Evolutionary conservation across 2,888 invertebrate species (phyloP).

Genomic region (Caenorhabditis panamensis): DNA sequence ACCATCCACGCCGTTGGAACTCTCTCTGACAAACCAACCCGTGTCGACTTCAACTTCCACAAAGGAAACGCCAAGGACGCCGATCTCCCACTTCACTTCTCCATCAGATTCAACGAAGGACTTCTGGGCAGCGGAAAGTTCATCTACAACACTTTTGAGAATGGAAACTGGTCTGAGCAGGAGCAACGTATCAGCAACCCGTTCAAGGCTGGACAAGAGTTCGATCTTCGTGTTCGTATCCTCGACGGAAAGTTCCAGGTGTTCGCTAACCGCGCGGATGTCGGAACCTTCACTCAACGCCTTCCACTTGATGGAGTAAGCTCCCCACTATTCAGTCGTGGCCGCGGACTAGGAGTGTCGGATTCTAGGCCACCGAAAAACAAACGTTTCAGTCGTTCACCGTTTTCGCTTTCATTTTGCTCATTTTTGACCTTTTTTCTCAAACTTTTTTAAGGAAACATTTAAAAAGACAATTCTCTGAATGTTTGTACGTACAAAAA

Average conservation of each 20-base stretch:
- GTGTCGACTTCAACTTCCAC: constrained; percentile 81
- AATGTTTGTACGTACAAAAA: too few relatives aligned
- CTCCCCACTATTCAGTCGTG: too few relatives aligned
- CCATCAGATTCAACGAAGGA: constrained; percentile 79
- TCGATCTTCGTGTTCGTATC: constrained; percentile 79
- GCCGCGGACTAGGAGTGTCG: too few relatives aligned
- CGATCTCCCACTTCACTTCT: constrained; percentile 80
- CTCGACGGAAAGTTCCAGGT: constrained; percentile 79
- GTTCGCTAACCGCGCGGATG: constrained; percentile 79
- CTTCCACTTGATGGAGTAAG: constrained; percentile 75
- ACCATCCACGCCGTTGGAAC: constrained; percentile 80
- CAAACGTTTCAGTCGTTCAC: too few relatives aligned
- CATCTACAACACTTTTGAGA: constrained; percentile 78
- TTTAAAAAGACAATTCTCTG: too few relatives aligned
- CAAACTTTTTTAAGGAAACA: too few relatives aligned
- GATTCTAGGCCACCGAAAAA: too few relatives aligned
- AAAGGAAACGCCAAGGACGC: constrained; percentile 77
- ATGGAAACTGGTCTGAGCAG: constrained; percentile 79
- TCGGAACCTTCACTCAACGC: constrained; percentile 80
- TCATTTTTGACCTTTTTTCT: too few relatives aligned
- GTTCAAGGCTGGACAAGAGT: constrained; percentile 77
- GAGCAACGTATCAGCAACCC: constrained; percentile 79
- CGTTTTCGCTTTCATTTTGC: too few relatives aligned
- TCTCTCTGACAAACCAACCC: constrained; percentile 75
- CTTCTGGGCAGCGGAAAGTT: constrained; percentile 74